Conservation (phyloP, 2,113 vertebrate genomes). For the Dissostichus mawsoni region DNA sequence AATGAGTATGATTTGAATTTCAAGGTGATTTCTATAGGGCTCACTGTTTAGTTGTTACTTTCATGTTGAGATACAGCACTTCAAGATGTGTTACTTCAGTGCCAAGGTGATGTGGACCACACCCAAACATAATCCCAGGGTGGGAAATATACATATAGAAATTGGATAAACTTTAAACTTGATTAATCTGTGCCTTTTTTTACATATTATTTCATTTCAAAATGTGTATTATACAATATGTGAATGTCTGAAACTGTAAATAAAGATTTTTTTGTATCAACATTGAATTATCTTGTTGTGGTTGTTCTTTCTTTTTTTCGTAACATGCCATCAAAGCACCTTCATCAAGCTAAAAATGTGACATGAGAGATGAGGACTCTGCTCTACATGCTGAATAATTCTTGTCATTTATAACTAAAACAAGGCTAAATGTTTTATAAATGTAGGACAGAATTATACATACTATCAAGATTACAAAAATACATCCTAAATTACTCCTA, state of each 20-base stretch:
- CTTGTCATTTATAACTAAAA: neutral
- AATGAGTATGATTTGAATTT: neutral
- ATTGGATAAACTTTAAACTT: neutral
- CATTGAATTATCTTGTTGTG: neutral
- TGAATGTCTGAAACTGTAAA: conserved; percentile 56
- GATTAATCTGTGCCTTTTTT: conserved; percentile 19
- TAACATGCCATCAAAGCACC: neutral
- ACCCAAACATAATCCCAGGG: conserved; percentile 15
- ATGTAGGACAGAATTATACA: neutral
- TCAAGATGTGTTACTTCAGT: neutral
- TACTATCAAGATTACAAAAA: neutral
- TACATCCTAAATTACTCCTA: neutral
- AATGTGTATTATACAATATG: neutral
- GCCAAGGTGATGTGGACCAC: conserved; percentile 11
- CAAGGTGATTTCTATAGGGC: conserved; percentile 1
- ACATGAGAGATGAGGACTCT: neutral
- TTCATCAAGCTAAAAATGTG: neutral
- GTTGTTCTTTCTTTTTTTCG: neutral
- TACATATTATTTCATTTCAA: conserved; percentile 44
- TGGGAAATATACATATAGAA: neutral
- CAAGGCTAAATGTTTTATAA: neutral
- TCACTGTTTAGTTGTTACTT: conserved; percentile 18
- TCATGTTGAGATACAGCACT: conserved; percentile 3
- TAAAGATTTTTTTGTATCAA: conserved; percentile 46
- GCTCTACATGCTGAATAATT: too few relatives aligned